A percentile compares a stretch with the other conserved stretches of the same genome.
phyloP scores from a whole-genome alignment of 2,113 vertebrate genomes.

The Entomyzon cyanotis region DNA sequence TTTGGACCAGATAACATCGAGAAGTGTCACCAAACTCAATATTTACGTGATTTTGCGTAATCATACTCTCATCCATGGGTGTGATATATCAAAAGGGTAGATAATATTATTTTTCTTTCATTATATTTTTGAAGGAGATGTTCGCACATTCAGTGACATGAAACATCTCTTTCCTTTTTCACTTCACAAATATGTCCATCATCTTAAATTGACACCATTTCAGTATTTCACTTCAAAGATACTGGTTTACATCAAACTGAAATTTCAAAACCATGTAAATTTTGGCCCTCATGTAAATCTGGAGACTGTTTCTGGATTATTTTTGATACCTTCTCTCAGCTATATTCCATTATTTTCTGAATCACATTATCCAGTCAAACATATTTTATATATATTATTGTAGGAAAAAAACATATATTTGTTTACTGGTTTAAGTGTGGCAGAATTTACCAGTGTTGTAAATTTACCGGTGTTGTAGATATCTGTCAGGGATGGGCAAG shows the following conservation, averaged over 20 bases:
- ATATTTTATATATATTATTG: not conserved
- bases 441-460: not conserved
- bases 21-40: not conserved
- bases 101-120: not conserved
- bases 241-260: not conserved
- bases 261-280: not conserved
- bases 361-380: not conserved
- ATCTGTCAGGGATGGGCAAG: not conserved
- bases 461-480: not conserved
- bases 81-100: fast-evolving
- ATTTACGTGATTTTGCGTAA: not conserved
- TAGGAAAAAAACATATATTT: not conserved
- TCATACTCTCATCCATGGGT: not conserved
- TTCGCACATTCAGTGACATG: not conserved
- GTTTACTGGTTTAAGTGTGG: not conserved
- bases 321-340: not conserved
- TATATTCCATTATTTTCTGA: not conserved
- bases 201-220: not conserved
- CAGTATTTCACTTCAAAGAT: not conserved
- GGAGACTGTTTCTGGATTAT: not conserved
- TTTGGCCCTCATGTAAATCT: not conserved
- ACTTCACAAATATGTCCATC: not conserved
- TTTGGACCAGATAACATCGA: not conserved
- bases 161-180: not conserved
- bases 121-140: not conserved